Base-by-base conservation (phyloP, 2,113 vertebrate genomes). In the Mellivora capensis region DNA sequence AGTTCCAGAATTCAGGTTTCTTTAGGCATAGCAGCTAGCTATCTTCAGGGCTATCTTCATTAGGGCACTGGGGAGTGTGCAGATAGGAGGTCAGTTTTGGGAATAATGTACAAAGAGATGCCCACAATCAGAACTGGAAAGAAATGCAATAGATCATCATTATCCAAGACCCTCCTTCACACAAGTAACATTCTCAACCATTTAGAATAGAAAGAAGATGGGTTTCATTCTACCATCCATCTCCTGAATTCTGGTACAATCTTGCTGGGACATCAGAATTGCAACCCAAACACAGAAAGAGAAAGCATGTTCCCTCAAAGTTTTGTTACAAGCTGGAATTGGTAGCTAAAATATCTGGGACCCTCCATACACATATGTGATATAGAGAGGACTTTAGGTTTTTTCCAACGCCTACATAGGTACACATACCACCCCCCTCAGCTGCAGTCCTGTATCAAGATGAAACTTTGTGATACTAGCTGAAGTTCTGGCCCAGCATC, bases 381-480 rank as follows among this genome's bases (percentile, higher is more conserved):
- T 54, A 31, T 29, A 57, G 39, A 49, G 3, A 96, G 67, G 42
- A 79, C 20, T 77, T 91, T 82, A 76, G 39, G 23, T 44, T 31
- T 85, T 87, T 72, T 80, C 39, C 44, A 84, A 37, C 25, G 29
- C 8, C 64, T 37, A 86, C 20, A 69, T 42, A 87, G 61, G 82
- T 52, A 85, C 47, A 59, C n/a, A 83, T 17, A 62, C 23, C 25
- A 37, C n/a, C n/a, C 64, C 84, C 37, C 39, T 91, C 74, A 83
- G 91, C 12, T 91, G 93, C 6, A 71, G 7, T 93, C n/a, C 42
- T 64, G 1, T 74, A 57, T 64, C 72, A 84, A 91, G 31, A 87
- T 64, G 80, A 91, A 93, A 77, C 42, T 67, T 80, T 54, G 47
- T 81, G 37, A 88, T 76, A 86, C 25, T 94, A 96, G 80, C 62